A percentile compares a stretch with the other conserved stretches of the same genome.
phyloP scores from a whole-genome alignment of 1,140 invertebrate genomes.

The Metopolophium dirhodum region DNA sequence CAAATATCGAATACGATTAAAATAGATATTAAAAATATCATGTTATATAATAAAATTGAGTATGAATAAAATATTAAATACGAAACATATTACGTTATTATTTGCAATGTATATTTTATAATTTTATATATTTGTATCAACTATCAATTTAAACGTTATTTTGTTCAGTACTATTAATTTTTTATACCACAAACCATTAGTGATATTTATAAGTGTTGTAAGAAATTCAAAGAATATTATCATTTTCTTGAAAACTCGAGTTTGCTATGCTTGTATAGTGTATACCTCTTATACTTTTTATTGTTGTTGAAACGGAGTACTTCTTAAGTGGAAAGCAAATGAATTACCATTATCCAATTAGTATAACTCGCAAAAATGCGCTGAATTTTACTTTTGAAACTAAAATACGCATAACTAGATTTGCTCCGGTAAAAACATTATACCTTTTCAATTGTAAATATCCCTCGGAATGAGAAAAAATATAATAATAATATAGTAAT shows the following conservation, averaged over 20 bases:
- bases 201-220: background rate
- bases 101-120: background rate
- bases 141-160: background rate
- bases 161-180: background rate
- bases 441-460: slow-evolving; percentile 22
- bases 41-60: background rate
- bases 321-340: slow-evolving; percentile 33
- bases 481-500: background rate
- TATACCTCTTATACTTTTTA: slow-evolving; percentile 10
- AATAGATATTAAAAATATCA: background rate
- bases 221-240: background rate
- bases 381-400: slow-evolving; percentile 49
- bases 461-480: background rate
- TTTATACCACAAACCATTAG: background rate
- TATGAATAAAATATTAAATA: background rate
- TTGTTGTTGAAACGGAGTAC: slow-evolving; percentile 22
- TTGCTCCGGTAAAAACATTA: slow-evolving; percentile 25
- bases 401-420: slow-evolving; percentile 48
- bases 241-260: background rate
- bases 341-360: slow-evolving; percentile 49
- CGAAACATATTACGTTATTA: background rate
- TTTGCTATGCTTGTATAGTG: background rate
- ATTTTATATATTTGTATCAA: background rate
- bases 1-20: background rate
- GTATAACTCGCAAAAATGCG: background rate